These are phyloP conservation scores for Halcyon malimbica DNA, from an alignment of 2,113 vertebrate genomes.

Conservation along the genomic window DNA sequence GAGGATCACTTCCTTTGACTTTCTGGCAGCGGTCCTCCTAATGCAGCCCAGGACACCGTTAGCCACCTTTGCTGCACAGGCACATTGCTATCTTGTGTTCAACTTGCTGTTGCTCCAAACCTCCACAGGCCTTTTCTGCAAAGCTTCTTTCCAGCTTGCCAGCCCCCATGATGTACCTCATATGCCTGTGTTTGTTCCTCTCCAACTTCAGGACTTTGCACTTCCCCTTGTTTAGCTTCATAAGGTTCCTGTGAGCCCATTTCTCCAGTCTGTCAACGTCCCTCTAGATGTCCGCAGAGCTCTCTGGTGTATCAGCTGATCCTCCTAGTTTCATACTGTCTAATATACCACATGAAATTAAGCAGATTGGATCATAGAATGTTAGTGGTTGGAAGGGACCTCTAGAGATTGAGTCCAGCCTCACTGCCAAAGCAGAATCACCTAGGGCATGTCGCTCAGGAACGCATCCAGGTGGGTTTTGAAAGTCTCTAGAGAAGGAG, in stretches of 20 bases:
- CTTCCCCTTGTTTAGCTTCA: neutral
- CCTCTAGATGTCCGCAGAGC: neutral
- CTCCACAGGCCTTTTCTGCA: neutral
- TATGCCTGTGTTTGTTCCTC: neutral
- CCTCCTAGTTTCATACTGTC: neutral
- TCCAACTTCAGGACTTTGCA: neutral
- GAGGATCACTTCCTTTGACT: neutral
- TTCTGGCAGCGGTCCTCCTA: neutral
- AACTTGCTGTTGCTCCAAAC: neutral
- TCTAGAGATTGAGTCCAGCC: no score
- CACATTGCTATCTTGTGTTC: neutral
- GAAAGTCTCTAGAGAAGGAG: no score
- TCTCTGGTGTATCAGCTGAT: rapidly evolving
- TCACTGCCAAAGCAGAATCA: no score
- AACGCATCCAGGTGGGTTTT: no score
- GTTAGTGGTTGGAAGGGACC: no score
- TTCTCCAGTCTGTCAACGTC: neutral
- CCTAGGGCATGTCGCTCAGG: no score
- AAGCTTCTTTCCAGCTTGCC: neutral
- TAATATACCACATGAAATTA: neutral
- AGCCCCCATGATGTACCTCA: rapidly evolving
- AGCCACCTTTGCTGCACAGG: neutral
- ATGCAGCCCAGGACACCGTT: neutral
- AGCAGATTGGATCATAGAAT: neutral
- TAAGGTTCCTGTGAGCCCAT: neutral